phyloP scores from a whole-genome alignment of 2,888 invertebrate genomes.

The Polietes domitor region DNA sequence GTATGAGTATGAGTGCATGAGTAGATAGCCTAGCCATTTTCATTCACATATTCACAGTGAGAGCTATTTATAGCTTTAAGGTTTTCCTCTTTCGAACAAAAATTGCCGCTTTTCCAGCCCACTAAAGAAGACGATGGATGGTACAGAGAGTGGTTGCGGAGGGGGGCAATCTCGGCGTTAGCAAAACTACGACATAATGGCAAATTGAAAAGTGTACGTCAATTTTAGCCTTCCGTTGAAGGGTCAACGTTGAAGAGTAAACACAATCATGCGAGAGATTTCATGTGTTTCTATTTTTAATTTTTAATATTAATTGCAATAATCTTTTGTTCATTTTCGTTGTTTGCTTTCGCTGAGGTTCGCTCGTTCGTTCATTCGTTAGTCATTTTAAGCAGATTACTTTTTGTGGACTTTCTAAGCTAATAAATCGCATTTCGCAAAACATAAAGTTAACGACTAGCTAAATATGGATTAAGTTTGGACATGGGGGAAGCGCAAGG shows the following conservation, averaged over 20 bases:
- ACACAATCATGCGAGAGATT: conserved; percentile 15
- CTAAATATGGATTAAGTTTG: too few species aligned
- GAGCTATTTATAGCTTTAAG: conserved; percentile 61
- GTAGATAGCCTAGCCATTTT: conserved; percentile 34
- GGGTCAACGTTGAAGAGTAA: conserved; percentile 51
- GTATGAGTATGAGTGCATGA: neutral
- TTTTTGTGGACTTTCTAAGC: neutral
- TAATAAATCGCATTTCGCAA: neutral
- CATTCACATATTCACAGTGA: conserved; percentile 53
- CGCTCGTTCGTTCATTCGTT: neutral
- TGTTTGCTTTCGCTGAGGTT: neutral
- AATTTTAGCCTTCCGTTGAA: conserved; percentile 59
- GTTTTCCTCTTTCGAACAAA: conserved; percentile 15
- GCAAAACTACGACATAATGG: neutral
- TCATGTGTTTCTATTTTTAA: conserved; percentile 13
- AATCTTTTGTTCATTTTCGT: conserved; percentile 20
- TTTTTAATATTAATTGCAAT: conserved; percentile 30
- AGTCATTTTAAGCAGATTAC: neutral
- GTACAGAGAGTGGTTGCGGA: neutral
- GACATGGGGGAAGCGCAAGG: too few species aligned
- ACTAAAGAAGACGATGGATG: neutral
- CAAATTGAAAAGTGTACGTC: conserved; percentile 57
- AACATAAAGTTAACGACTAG: neutral
- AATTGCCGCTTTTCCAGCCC: conserved; percentile 49
- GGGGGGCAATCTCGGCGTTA: neutral